These are phyloP conservation scores for Phylloscopus collybita DNA, from an alignment of 2,797 vertebrate species.

Conservation along the genomic window DNA sequence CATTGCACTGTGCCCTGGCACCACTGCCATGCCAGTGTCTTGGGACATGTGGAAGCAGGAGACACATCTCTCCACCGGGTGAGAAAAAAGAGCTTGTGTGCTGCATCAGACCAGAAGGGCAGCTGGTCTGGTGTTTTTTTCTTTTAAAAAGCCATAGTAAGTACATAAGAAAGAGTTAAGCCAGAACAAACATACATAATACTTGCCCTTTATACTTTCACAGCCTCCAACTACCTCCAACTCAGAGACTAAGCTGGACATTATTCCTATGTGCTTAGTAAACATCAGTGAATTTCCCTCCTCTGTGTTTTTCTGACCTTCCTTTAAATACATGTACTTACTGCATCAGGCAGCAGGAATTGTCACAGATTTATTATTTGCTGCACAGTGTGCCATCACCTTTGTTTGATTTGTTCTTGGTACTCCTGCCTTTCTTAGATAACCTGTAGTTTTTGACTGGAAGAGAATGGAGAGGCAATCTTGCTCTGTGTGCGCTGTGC, in stretches of 20 bases:
- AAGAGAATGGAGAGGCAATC: not conserved
- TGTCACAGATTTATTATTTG: not conserved
- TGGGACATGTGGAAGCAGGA: accelerated
- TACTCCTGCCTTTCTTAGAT: not conserved
- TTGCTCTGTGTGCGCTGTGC: not conserved
- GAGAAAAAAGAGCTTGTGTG: not conserved
- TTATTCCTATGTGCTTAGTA: not conserved
- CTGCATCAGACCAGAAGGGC: not conserved
- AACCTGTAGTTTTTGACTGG: not conserved
- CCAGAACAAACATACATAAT: not conserved
- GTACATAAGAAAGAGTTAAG: not conserved
- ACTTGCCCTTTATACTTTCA: not conserved
- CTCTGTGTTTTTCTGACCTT: not conserved
- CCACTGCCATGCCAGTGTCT: not conserved
- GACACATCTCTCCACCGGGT: not conserved
- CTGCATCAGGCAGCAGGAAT: not conserved
- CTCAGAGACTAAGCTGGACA: not conserved
- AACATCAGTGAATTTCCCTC: not conserved
- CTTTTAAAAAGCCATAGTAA: not conserved
- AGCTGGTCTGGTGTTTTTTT: not conserved
- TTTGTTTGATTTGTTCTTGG: not conserved
- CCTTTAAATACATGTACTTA: not conserved
- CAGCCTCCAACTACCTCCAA: not conserved
- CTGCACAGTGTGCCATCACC: accelerated
- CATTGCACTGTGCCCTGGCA: not conserved